Base-by-base conservation (phyloP, 2,113 vertebrate species). In the Scartelaos histophorus region DNA sequence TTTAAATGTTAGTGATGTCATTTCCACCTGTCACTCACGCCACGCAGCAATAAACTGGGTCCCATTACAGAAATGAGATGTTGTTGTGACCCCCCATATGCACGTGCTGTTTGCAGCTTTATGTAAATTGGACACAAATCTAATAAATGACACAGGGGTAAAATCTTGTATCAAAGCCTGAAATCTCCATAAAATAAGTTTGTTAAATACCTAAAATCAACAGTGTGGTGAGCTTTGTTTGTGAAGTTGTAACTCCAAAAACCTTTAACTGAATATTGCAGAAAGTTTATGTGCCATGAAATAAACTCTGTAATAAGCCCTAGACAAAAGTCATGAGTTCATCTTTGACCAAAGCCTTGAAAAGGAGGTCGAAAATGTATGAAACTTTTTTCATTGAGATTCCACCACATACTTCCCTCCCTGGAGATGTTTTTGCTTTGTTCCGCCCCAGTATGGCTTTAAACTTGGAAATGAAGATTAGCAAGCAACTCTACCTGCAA, bases 21-120 rank as follows among this genome's bases (percentile, higher is more conserved):
- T 90, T 89, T 92, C 64, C 85, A 87, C 71, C 85, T 80, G 87
- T 89, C 91, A 89, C 68, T 91, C 87, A 84, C 80, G 80, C 82
- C 70, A 56, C 19, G 65, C 2, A 68, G 81, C 76, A 43, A 87
- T 92, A 88, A 90, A 91, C 74, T 81, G 71, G 69, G 65, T 82
- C 82, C 90, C 88, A 92, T 92, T 91, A 89, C 84, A 89, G 83
- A 90, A 90, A 92, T 92, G 87, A 92, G 85, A 87, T 87, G 80
- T 84, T 82, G 83, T 78, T 67, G 65, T 83, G 84, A 87, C 69
- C 85, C 87, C 83, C 61, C 66, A 61, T 13, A 79, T 66, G 62
- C 70, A 80, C 69, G 58, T 51, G 17, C 13, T 60, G n/a, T 75
- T 66, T 69, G 58, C 74, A 45, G 62, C 54, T 74, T 69, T 66